Base-by-base conservation (phyloP, 2,113 vertebrate species). In the Herpetotheres cachinnans region DNA sequence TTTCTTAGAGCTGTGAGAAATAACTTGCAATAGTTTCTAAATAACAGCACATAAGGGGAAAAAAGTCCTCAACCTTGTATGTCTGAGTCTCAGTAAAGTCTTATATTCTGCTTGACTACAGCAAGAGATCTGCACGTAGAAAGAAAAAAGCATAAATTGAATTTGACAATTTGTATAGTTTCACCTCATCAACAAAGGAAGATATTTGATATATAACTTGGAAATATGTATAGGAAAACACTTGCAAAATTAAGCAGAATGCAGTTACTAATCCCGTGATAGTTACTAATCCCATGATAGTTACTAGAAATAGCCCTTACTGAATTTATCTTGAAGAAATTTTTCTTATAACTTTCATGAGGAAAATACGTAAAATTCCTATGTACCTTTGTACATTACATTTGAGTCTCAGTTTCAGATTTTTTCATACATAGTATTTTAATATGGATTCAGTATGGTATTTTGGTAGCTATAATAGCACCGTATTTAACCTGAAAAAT, bases 11-110 rank as follows among this genome's bases (percentile, higher is more conserved):
- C 59, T 61, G 29, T 86, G 71, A 56, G 20, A 91, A 95, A 67
- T 46, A 78, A 90, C 67, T 92, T 93, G 50, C 19, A 80, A 72
- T 94, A 74, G 20, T 74, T 93, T 93, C 77, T 93, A 85, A 83
- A 30, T 63, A 91, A 83, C 32, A 91, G 27, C 63, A 82, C 16
- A 40, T 22, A 70, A 66, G 27, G 13, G 13, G 1, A 47, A 66
- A 46, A 58, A 61, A 16, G 7, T 81, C 44, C 67, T 59, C 38
- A 90, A 36, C 9, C 8, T 77, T 13, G 22, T 86, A 29, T 63
- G 5, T 74, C n/a, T 87, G 52, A 89, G 34, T 6, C 52, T 77
- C 46, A 58, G 9, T 34, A 21, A 83, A 77, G 20, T 71, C 67
- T 30, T 56, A 24, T 67, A 47, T 79, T 91, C 15, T n/a, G 27